Percentiles rank a stretch among this genome's conserved stretches.
Conservation (phyloP, 2,888 invertebrate genomes). For the Apotomis betuletana region DNA sequence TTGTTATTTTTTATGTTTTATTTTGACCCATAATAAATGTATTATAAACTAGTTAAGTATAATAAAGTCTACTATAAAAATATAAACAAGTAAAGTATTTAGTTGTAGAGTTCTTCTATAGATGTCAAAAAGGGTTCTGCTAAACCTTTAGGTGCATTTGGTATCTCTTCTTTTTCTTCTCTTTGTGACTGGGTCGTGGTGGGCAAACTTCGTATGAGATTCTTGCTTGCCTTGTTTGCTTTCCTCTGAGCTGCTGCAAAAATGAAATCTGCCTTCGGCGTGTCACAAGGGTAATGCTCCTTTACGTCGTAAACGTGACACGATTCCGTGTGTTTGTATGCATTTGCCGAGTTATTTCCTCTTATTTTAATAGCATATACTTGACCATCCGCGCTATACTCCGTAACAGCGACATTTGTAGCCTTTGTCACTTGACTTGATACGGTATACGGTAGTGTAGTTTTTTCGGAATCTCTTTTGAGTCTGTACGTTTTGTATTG, state of each 20-base stretch:
- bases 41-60: too few relatives aligned
- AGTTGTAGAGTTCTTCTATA: constrained; percentile 35
- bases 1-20: too few relatives aligned
- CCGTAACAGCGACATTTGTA: constrained; percentile 60
- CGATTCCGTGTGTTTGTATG: constrained; percentile 45
- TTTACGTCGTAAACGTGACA: constrained; percentile 67
- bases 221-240: constrained; percentile 56
- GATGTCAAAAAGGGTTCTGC: constrained; percentile 33
- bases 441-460: constrained; percentile 46
- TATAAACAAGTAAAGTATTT: neutral
- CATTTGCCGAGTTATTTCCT: constrained; percentile 50
- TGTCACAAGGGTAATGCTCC: constrained; percentile 61
- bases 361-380: constrained; percentile 67
- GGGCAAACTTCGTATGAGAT: constrained; percentile 23
- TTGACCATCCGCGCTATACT: constrained; percentile 60
- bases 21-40: too few relatives aligned
- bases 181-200: neutral
- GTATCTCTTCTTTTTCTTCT: neutral
- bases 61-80: neutral
- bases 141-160: neutral
- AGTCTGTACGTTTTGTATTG: constrained; percentile 44
- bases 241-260: constrained; percentile 54
- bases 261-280: constrained; percentile 57
- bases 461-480: constrained; percentile 49
- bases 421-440: constrained; percentile 51